A percentile compares a stretch with the other conserved stretches of the same genome.
phyloP scores from a whole-genome alignment of 2,888 invertebrate species.

The Pristionchus maxplancki region DNA sequence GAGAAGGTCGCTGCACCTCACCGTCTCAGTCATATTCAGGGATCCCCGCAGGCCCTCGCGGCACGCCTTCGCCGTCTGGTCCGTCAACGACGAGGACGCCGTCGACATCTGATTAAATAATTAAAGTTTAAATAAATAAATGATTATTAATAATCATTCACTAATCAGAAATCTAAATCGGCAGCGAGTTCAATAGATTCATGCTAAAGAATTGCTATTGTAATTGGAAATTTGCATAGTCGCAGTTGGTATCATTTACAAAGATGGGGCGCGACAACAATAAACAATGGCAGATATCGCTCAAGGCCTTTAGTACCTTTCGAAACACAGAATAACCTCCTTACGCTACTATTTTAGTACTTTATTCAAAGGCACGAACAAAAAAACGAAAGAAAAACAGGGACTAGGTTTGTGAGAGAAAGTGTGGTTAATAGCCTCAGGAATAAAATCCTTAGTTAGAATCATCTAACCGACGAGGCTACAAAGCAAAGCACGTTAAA shows the following conservation, averaged over 20 bases:
- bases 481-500: neutral
- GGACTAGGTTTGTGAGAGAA: neutral
- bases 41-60: neutral
- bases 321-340: neutral
- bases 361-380: neutral
- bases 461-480: neutral
- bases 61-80: neutral
- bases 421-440: neutral
- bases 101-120: neutral
- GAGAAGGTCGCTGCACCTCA: no score
- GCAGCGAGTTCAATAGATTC: no score
- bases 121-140: neutral
- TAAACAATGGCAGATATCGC: neutral
- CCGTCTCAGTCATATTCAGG: neutral
- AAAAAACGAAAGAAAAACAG: neutral
- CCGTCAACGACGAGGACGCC: neutral
- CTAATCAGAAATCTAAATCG: no score
- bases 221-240: no score
- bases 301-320: neutral
- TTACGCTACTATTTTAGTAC: neutral
- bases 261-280: no score
- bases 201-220: no score
- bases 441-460: no score
- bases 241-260: no score
- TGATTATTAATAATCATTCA: no score